These are phyloP conservation scores for Synanthedon myopaeformis DNA, from an alignment of 2,888 invertebrate genomes.

Conservation along the genomic window DNA sequence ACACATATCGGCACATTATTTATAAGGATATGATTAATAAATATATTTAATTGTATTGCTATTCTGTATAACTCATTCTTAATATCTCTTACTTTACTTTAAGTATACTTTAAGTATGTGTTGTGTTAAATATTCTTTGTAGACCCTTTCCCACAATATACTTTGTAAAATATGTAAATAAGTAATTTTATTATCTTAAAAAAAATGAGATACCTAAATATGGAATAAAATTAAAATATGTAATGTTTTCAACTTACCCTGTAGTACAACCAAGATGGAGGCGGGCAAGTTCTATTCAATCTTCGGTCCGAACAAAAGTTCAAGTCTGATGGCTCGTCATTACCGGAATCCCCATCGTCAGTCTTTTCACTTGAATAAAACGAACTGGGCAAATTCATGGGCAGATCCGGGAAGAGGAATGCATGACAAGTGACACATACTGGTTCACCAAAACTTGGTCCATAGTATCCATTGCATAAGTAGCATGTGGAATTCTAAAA, in stretches of 20 bases:
- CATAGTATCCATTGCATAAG: slow-evolving; percentile 92
- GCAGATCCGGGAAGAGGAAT: slow-evolving; percentile 88
- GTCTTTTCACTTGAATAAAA: slow-evolving; percentile 71
- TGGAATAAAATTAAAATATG: too few relatives aligned
- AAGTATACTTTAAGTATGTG: too few relatives aligned
- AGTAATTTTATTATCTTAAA: too few relatives aligned
- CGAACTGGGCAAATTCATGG: slow-evolving; percentile 62
- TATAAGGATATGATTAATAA: too few relatives aligned
- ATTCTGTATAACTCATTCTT: too few relatives aligned
- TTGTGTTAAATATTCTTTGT: too few relatives aligned
- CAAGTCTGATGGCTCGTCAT: slow-evolving; percentile 89
- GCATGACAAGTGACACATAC: slow-evolving; percentile 93
- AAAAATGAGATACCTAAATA: too few relatives aligned
- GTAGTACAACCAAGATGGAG: slow-evolving; percentile 51
- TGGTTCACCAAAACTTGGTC: slow-evolving; percentile 90
- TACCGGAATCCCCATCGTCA: slow-evolving; percentile 94
- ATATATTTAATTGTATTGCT: too few relatives aligned
- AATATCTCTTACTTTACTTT: too few relatives aligned
- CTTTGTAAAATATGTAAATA: too few relatives aligned
- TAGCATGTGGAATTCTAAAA: slow-evolving; percentile 79
- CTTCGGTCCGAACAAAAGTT: slow-evolving; percentile 68
- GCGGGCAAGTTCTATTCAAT: slow-evolving; percentile 36
- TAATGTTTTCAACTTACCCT: slow-evolving; percentile 28
- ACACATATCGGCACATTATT: too few relatives aligned
- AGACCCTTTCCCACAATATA: too few relatives aligned